Percentiles rank a stretch among this genome's conserved stretches.
phyloP scores from a whole-genome alignment of 1,140 invertebrate species.

The Melitaea cinxia region DNA sequence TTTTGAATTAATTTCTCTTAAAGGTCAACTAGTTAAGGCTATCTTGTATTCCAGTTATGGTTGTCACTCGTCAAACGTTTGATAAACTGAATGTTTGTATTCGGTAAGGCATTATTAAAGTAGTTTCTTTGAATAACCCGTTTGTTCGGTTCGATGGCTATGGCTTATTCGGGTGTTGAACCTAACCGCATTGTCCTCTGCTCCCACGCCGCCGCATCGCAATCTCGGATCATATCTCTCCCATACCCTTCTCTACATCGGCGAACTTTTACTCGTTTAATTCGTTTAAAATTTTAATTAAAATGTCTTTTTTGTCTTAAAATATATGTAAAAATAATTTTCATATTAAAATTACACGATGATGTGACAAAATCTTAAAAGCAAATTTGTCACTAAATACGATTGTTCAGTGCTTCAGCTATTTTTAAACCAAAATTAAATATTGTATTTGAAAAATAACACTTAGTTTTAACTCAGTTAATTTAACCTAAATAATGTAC shows the following conservation, averaged over 20 bases:
- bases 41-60: not conserved
- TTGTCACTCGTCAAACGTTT: not conserved
- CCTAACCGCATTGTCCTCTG: constrained; percentile 59
- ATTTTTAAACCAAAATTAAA: too few species aligned
- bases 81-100: not conserved
- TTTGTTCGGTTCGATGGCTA: constrained; percentile 46
- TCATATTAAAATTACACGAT: too few species aligned
- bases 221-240: constrained; percentile 38
- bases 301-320: not conserved
- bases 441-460: too few species aligned
- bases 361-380: too few species aligned
- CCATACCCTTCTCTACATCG: constrained; percentile 19
- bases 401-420: too few species aligned
- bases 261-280: constrained; percentile 22
- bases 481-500: too few species aligned
- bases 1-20: too few species aligned
- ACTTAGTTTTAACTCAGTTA: too few species aligned
- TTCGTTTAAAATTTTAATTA: not conserved
- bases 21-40: not conserved
- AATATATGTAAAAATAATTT: not conserved
- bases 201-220: constrained; percentile 55
- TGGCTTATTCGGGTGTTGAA: constrained; percentile 66
- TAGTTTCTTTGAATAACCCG: constrained; percentile 43
- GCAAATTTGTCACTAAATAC: too few species aligned
- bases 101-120: constrained; percentile 35